These are phyloP conservation scores for Drosophila parvula DNA, from an alignment of 1,140 invertebrate species.

Conservation along the genomic window DNA sequence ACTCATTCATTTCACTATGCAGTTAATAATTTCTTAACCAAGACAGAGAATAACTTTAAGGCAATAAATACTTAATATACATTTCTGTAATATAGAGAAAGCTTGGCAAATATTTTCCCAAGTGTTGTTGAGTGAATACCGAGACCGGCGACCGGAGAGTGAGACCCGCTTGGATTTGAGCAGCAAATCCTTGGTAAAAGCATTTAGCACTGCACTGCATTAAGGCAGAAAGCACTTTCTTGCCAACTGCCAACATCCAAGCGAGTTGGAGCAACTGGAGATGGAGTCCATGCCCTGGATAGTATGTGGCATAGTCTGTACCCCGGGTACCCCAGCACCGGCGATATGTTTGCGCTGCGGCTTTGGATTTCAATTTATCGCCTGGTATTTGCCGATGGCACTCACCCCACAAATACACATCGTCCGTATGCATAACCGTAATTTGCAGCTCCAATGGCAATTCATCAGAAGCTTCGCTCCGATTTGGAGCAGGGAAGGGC, in stretches of 20 bases:
- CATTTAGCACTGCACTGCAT: conserved; percentile 78
- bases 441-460: conserved; percentile 75
- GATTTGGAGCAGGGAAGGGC: conserved; percentile 17
- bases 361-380: conserved; percentile 79
- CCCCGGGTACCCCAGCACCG: conserved; percentile 6
- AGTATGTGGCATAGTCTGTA: conserved; percentile 5
- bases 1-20: background rate
- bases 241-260: conserved; percentile 27
- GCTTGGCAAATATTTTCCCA: conserved; percentile 8
- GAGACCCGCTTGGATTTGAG: conserved; percentile 56
- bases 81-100: background rate
- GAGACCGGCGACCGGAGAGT: conserved; percentile 9
- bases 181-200: conserved; percentile 78
- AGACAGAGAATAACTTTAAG: background rate
- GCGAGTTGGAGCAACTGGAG: background rate
- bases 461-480: conserved; percentile 56
- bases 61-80: too few species aligned
- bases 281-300: conserved; percentile 14
- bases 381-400: conserved; percentile 60
- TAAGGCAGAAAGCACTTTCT: conserved; percentile 61
- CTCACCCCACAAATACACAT: conserved; percentile 33
- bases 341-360: conserved; percentile 56
- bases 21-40: too few species aligned
- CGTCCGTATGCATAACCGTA: conserved; percentile 65
- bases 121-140: conserved; percentile 38